A percentile compares a stretch with the other conserved stretches of the same genome.
These are phyloP conservation scores for Schizopygopsis malacanthus DNA, from an alignment of 2,797 vertebrate species.

Conservation along the genomic window DNA sequence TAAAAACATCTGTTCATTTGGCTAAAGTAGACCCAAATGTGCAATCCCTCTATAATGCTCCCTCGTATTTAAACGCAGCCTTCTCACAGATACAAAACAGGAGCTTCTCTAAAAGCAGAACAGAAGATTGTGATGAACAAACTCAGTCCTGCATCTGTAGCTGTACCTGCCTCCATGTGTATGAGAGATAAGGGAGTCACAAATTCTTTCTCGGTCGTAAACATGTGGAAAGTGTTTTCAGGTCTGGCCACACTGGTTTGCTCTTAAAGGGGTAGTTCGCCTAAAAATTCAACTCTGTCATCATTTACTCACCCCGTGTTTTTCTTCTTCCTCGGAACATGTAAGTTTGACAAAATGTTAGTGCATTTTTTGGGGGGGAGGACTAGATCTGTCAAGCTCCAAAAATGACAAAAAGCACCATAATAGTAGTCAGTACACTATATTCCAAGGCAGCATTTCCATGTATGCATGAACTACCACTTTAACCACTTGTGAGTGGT, in stretches of 20 bases:
- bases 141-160: neutral
- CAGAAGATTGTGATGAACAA: neutral
- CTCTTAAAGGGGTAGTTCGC: slow-evolving; percentile 1
- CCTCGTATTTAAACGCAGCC: neutral
- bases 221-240: slow-evolving; percentile 10
- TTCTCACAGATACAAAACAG: neutral
- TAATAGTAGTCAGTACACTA: no score
- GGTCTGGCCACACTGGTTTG: neutral
- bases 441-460: neutral
- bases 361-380: neutral
- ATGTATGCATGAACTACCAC: neutral
- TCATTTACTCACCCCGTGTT: neutral
- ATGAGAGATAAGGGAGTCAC: slow-evolving; percentile 9
- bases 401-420: no score
- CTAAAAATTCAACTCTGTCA: neutral
- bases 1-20: neutral
- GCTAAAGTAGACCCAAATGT: neutral
- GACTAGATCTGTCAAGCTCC: no score
- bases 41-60: neutral
- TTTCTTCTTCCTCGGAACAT: neutral
- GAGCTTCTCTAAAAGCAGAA: neutral
- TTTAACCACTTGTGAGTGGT: neutral
- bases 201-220: slow-evolving; percentile 7
- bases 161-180: slow-evolving; percentile 19
- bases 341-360: neutral